Evolutionary conservation across 1,140 invertebrate genomes (phyloP).

Genomic region (Hestina assimilis): DNA sequence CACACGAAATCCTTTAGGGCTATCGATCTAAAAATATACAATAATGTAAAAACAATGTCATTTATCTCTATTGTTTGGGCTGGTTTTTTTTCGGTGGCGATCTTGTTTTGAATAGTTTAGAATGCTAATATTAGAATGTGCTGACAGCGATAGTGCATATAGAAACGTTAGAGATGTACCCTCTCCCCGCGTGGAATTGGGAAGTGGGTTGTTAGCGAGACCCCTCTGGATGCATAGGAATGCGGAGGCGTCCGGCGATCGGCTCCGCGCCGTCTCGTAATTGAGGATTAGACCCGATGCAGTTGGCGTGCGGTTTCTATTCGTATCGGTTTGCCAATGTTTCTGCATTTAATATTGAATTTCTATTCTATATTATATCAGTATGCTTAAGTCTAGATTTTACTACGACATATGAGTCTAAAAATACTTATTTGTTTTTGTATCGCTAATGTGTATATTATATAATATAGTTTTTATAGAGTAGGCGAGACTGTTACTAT

Average conservation of each 20-base stretch:
- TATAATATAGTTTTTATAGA: no score
- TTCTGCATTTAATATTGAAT: not conserved
- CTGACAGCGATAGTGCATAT: not conserved
- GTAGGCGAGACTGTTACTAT: no score
- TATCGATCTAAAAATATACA: no score
- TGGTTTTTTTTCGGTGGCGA: no score
- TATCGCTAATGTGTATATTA: no score
- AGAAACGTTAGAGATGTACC: not conserved
- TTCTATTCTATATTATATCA: not conserved
- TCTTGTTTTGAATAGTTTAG: not conserved
- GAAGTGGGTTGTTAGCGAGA: slow-evolving; percentile 46
- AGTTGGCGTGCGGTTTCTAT: not conserved
- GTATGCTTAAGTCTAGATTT: no score
- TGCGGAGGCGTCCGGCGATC: slow-evolving; percentile 43
- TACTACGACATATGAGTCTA: no score
- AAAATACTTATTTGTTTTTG: no score
- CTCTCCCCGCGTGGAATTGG: slow-evolving; percentile 17
- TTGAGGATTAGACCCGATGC: slow-evolving; percentile 11
- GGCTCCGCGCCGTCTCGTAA: slow-evolving; percentile 9
- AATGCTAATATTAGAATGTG: not conserved
- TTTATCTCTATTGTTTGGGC: no score
- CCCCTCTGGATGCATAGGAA: slow-evolving; percentile 39
- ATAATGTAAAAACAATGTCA: no score
- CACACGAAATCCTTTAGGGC: no score
- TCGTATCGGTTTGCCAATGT: not conserved